Conservation (phyloP, 2,797 vertebrate species). For the Sebastes baramenuke region DNA sequence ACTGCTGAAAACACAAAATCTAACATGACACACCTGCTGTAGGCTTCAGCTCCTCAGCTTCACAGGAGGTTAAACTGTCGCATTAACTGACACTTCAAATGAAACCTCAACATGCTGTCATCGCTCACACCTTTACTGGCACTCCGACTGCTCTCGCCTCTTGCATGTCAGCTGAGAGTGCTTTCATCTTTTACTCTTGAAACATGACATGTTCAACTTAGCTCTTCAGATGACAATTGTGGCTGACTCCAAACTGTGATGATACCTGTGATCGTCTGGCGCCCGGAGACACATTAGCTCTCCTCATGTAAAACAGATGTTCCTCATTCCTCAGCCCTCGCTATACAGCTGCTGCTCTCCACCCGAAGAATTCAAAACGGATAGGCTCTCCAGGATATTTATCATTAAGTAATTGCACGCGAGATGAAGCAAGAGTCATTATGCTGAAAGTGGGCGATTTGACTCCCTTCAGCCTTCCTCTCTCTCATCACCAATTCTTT, state of each 20-base stretch:
- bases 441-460: slow-evolving; percentile 50
- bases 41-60: too few species aligned
- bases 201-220: not conserved
- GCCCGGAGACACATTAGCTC: slow-evolving; percentile 36
- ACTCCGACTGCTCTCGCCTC: too few species aligned
- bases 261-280: slow-evolving; percentile 10
- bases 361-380: slow-evolving; percentile 23
- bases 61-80: too few species aligned
- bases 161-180: too few species aligned
- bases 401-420: slow-evolving; percentile 51
- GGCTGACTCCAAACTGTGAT: not conserved
- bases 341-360: slow-evolving; percentile 48
- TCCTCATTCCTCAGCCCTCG: slow-evolving; percentile 38
- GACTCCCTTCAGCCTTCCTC: not conserved
- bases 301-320: slow-evolving; percentile 61
- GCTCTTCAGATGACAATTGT: too few species aligned
- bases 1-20: too few species aligned
- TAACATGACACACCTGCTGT: too few species aligned
- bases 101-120: too few species aligned
- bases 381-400: slow-evolving; percentile 55
- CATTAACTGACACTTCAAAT: too few species aligned
- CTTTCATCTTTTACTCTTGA: not conserved
- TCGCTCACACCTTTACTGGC: too few species aligned
- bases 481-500: not conserved
- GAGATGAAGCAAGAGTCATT: slow-evolving; percentile 55